Conservation (phyloP, 1,140 invertebrate species). For the Acromyrmex charruanus region DNA sequence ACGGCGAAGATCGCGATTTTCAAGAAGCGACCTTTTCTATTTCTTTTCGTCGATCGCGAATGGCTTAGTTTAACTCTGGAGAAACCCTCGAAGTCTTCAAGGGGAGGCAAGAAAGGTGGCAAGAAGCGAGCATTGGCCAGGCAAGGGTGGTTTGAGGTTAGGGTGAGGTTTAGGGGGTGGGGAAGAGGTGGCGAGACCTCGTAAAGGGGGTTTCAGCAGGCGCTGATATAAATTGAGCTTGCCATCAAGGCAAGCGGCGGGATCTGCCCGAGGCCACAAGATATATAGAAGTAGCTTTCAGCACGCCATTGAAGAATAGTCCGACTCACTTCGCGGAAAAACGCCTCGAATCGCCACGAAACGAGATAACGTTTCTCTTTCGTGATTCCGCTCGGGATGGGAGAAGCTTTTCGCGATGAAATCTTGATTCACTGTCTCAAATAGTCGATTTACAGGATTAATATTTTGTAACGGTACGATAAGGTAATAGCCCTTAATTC, state of each 20-base stretch:
- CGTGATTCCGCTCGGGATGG: slow-evolving; percentile 49
- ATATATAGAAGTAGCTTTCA: slow-evolving; percentile 80
- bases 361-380: slow-evolving; percentile 74
- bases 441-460: slow-evolving; percentile 36
- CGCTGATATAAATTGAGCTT: slow-evolving; percentile 86
- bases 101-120: slow-evolving; percentile 71
- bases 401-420: slow-evolving; percentile 64
- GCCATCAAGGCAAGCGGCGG: slow-evolving; percentile 84
- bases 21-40: slow-evolving; percentile 70
- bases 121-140: slow-evolving; percentile 66
- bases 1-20: slow-evolving; percentile 9
- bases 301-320: slow-evolving; percentile 78
- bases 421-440: slow-evolving; percentile 67
- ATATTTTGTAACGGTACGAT: slow-evolving; percentile 8
- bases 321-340: slow-evolving; percentile 74
- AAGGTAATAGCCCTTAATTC: slow-evolving; percentile 3
- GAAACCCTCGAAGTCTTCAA: slow-evolving; percentile 73
- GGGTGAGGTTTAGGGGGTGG: slow-evolving; percentile 74
- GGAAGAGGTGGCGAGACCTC: slow-evolving; percentile 80
- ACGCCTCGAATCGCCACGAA: slow-evolving; percentile 67
- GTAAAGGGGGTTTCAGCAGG: slow-evolving; percentile 84
- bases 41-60: slow-evolving; percentile 77
- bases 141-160: slow-evolving; percentile 74
- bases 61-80: slow-evolving; percentile 78
- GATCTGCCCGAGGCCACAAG: slow-evolving; percentile 79